Conservation (phyloP, 2,797 vertebrate species). For the Eutrigla gurnardus region DNA sequence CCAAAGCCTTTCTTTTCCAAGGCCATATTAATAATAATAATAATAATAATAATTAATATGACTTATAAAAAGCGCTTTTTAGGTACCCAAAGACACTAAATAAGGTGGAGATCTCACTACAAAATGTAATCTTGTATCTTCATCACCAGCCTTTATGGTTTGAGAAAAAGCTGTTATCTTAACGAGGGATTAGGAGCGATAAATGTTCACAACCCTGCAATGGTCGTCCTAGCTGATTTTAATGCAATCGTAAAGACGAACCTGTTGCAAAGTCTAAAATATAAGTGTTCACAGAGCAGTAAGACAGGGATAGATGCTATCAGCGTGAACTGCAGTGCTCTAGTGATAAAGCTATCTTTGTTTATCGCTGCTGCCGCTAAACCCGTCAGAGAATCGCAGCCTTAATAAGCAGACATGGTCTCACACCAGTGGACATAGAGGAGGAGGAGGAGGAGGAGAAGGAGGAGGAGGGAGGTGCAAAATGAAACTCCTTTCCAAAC, state of each 20-base stretch:
- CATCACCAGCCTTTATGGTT: conserved; percentile 55
- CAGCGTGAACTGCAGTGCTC: conserved; percentile 44
- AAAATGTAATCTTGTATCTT: conserved; percentile 60
- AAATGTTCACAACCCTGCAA: conserved; percentile 25
- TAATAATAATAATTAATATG: too few species aligned
- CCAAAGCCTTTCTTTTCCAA: not conserved
- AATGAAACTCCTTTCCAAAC: conserved; percentile 77
- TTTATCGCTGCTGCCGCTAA: conserved; percentile 53
- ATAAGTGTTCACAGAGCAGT: conserved; percentile 21
- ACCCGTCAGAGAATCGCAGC: conserved; percentile 48
- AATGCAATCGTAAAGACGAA: conserved; percentile 42
- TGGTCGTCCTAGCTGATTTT: conserved; percentile 13
- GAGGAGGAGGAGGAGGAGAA: conserved; percentile 26
- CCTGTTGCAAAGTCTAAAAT: conserved; percentile 48
- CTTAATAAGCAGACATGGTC: conserved; percentile 57
- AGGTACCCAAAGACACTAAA: not conserved
- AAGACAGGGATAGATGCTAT: conserved; percentile 41
- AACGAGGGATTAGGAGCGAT: conserved; percentile 66
- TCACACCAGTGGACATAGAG: conserved; percentile 68
- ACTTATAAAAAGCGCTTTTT: too few species aligned
- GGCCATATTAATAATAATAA: too few species aligned
- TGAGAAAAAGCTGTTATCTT: conserved; percentile 70
- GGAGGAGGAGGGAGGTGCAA: conserved; percentile 33
- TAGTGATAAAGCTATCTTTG: conserved; percentile 51
- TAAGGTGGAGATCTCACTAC: conserved; percentile 46